phyloP scores from a whole-genome alignment of 2,797 vertebrate species.

The Apogon hyalosoma region DNA sequence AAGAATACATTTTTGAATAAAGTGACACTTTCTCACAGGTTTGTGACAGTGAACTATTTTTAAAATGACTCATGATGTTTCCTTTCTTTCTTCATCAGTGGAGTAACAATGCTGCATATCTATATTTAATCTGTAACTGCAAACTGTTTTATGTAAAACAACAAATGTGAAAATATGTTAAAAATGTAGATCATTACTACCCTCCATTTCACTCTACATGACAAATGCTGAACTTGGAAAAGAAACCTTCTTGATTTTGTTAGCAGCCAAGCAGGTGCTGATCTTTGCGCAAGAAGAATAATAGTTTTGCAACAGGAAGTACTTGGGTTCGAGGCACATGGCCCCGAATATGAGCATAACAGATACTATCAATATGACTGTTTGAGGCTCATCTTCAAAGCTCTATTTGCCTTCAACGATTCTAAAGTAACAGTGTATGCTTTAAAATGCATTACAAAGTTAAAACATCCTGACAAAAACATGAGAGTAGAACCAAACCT shows the following conservation, averaged over 20 bases:
- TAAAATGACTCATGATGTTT: background rate
- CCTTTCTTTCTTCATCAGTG: background rate
- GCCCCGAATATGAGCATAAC: background rate
- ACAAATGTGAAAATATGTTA: no score
- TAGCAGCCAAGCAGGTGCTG: background rate
- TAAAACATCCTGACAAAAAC: background rate
- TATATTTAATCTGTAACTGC: background rate
- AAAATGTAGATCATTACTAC: background rate
- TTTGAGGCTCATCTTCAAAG: background rate
- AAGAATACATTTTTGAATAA: no score
- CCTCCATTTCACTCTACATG: background rate
- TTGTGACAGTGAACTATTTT: background rate
- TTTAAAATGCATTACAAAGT: background rate
- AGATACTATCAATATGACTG: background rate
- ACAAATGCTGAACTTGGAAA: no score
- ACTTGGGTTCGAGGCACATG: background rate
- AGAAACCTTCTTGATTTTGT: background rate
- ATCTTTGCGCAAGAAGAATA: constrained; percentile 16
- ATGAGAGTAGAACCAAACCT: background rate
- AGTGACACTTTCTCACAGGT: background rate
- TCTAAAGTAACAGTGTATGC: background rate
- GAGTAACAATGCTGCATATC: background rate
- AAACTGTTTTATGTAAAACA: background rate
- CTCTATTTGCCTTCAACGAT: background rate
- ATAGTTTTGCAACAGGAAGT: constrained; percentile 19